Base-by-base conservation (phyloP, 2,113 vertebrate genomes). In the Numenius arquata region DNA sequence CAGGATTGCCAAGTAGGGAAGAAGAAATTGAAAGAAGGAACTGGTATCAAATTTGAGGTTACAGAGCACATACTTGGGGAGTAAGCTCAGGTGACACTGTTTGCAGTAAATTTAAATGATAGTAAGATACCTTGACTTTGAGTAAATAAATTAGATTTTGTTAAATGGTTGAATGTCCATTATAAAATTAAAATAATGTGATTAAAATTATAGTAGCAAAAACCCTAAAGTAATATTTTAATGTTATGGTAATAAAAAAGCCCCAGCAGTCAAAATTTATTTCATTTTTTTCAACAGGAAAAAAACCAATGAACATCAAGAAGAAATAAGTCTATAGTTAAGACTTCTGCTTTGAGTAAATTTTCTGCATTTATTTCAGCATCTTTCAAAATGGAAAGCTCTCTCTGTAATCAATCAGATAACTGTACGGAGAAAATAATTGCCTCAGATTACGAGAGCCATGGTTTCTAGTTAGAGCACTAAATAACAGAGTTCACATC, bases 381-480 rank as follows among this genome's bases (percentile, higher is more conserved):
- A 36, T 47, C 17, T 84, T 91, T 87, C 21, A 53, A 88, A 89
- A 75, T 22, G 3, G 45, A 79, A 78, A 58, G 5, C 63, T 90
- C 10, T 76, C 8, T 83, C 32, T 55, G 15, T 82, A 89, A 67
- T 80, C 52, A 75, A 52, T 84, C 26, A 75, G 21, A 74, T 84
- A 63, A 89, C 71, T 53, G 7, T 29, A n/a, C 9, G 65, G 23
- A 79, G 48, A 88, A 83, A 93, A 50, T 40, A 90, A 86, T 94
- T 75, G 20, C 17, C 38, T 61, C 36, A 67, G 13, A 87, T 92
- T 80, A 66, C 45, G 36, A 50, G 23, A 61, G 5, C 18, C 41
- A 18, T 2, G 2, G 15, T 84, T 88, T 88, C n/a, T 63, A 74
- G 25, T 36, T 70, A 25, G 27, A 83, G 12, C 52, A 23, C n/a